Evolutionary conservation across 2,113 vertebrate species (phyloP).

Genomic region (Alces alces): DNA sequence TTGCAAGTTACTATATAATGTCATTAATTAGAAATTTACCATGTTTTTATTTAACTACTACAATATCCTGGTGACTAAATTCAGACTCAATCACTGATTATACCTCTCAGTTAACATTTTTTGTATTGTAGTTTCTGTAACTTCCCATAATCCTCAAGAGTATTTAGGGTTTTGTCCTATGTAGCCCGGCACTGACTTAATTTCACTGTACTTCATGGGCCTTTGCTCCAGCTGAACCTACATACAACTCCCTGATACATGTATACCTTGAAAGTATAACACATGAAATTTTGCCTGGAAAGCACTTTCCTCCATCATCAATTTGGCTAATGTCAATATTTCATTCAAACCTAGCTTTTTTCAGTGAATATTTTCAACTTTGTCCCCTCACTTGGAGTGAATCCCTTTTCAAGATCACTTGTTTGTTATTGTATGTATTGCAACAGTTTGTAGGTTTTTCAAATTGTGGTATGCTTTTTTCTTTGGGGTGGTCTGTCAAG

Average conservation of each 20-base stretch:
- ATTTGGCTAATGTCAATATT: background rate
- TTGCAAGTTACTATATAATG: background rate
- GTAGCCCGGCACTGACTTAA: background rate
- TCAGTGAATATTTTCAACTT: background rate
- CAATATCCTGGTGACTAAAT: background rate
- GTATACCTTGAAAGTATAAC: background rate
- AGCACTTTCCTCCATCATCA: background rate
- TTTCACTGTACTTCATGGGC: too few species aligned
- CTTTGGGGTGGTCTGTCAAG: too few species aligned
- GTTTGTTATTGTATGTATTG: background rate
- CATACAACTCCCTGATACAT: too few species aligned
- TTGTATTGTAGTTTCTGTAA: background rate
- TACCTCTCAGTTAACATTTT: too few species aligned
- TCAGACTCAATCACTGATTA: background rate
- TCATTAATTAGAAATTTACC: background rate
- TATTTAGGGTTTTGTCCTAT: too few species aligned
- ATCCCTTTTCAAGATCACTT: too few species aligned
- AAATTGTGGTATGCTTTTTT: background rate
- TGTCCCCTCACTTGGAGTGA: fast-evolving
- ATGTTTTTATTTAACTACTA: background rate
- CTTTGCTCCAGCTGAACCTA: fast-evolving
- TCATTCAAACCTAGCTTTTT: background rate
- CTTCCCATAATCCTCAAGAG: too few species aligned
- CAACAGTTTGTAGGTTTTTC: background rate
- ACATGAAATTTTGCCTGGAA: fast-evolving